Conservation (phyloP, 2,888 invertebrate genomes). For the Tolmerus cingulatus region DNA sequence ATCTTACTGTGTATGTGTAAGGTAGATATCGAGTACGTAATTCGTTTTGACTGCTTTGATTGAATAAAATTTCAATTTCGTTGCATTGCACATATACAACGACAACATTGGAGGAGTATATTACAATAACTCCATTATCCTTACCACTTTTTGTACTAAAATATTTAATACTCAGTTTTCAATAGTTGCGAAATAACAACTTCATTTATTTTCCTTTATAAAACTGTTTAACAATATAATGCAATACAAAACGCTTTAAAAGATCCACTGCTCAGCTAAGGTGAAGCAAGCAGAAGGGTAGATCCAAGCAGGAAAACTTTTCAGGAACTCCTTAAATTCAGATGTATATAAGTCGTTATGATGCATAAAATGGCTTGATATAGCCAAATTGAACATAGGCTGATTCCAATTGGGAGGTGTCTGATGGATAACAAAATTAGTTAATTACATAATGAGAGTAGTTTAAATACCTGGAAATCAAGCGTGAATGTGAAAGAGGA, state of each 20-base stretch:
- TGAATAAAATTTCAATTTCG: too few relatives aligned
- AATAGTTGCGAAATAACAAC: too few relatives aligned
- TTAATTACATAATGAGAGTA: background rate
- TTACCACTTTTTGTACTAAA: too few relatives aligned
- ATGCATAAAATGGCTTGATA: conserved; percentile 65
- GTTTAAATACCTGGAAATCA: conserved; percentile 57
- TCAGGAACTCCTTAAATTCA: conserved; percentile 63
- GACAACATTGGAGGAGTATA: too few relatives aligned
- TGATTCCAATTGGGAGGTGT: conserved; percentile 47
- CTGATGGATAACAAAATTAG: background rate
- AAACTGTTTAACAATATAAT: background rate
- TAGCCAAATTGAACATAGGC: conserved; percentile 60
- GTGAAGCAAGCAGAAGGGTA: background rate
- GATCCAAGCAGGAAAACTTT: conserved; percentile 66
- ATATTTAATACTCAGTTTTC: too few relatives aligned
- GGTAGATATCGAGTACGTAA: too few relatives aligned
- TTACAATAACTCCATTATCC: too few relatives aligned
- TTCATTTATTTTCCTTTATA: background rate
- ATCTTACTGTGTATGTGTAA: too few relatives aligned
- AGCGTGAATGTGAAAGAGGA: conserved; percentile 57
- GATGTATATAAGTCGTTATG: conserved; percentile 62
- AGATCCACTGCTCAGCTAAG: background rate
- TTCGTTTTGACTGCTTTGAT: too few relatives aligned
- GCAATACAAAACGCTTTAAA: background rate
- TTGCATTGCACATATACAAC: too few relatives aligned